Evolutionary conservation across 2,797 vertebrate genomes (phyloP).

Genomic region (Orestias chungarensis): DNA sequence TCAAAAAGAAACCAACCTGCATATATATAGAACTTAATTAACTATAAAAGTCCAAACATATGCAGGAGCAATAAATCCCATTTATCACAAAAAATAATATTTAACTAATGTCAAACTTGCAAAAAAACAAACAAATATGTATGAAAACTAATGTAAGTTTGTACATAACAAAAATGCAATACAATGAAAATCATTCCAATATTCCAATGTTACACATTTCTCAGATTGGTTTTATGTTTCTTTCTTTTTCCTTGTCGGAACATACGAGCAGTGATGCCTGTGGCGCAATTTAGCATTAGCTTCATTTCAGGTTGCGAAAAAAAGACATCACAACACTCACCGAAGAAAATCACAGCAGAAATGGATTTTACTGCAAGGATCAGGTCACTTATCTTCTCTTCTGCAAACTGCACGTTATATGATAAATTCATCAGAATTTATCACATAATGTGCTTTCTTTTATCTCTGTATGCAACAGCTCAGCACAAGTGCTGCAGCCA

Average conservation of each 20-base stretch:
- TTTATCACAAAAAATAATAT: too few species aligned
- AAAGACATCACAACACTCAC: not conserved
- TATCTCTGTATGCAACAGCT: not conserved
- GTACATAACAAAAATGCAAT: not conserved
- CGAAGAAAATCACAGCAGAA: not conserved
- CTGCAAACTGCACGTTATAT: not conserved
- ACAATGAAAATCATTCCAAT: not conserved
- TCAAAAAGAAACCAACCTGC: too few species aligned
- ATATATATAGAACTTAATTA: too few species aligned
- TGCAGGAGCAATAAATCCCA: too few species aligned
- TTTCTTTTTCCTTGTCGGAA: not conserved
- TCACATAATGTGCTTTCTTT: not conserved
- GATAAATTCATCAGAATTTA: not conserved
- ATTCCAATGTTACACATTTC: constrained; percentile 1
- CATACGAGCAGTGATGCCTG: not conserved
- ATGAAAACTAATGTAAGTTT: not conserved
- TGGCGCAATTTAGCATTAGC: not conserved
- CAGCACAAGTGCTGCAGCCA: not conserved
- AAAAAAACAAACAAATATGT: not conserved
- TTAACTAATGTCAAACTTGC: too few species aligned
- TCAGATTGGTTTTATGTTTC: not conserved
- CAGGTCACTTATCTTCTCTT: not conserved
- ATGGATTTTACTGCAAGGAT: not conserved
- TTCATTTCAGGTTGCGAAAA: not conserved
- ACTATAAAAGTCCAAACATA: too few species aligned